A percentile compares a stretch with the other conserved stretches of the same genome.
phyloP scores from a whole-genome alignment of 2,797 vertebrate species.

The Sebastolobus alascanus region DNA sequence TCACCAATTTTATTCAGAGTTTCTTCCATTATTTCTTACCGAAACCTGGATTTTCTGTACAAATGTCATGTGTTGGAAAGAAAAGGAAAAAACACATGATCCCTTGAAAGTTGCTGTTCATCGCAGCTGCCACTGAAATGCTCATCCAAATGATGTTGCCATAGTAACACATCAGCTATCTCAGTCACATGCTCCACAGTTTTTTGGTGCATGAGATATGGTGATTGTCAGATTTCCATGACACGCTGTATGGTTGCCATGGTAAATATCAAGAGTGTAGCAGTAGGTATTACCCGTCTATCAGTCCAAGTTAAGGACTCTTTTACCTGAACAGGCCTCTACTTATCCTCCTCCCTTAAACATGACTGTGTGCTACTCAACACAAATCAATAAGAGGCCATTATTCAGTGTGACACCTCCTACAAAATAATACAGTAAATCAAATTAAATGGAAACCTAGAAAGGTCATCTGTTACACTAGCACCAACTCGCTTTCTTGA shows the following conservation, averaged over 20 bases:
- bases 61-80: conserved; percentile 3
- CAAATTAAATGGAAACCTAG: conserved; percentile 41
- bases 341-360: conserved; percentile 12
- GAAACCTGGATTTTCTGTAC: neutral
- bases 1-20: neutral
- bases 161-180: conserved; percentile 71
- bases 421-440: conserved; percentile 45
- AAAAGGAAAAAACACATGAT: neutral
- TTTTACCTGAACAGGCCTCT: neutral
- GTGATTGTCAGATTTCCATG: conserved; percentile 39
- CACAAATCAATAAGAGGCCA: conserved; percentile 49
- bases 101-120: conserved; percentile 34
- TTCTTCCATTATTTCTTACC: neutral
- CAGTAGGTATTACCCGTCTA: neutral
- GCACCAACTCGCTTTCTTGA: conserved; percentile 14
- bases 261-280: conserved; percentile 4
- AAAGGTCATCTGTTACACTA: conserved; percentile 40
- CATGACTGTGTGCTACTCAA: conserved; percentile 18
- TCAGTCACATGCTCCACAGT: conserved; percentile 37
- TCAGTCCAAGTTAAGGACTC: neutral
- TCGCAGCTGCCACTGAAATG: conserved; percentile 45
- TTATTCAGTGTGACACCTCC: conserved; percentile 42
- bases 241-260: conserved; percentile 25
- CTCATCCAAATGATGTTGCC: conserved; percentile 62
- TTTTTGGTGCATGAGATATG: conserved; percentile 26